Base-by-base conservation (phyloP, 1,140 invertebrate genomes). In the Euura lappo region DNA sequence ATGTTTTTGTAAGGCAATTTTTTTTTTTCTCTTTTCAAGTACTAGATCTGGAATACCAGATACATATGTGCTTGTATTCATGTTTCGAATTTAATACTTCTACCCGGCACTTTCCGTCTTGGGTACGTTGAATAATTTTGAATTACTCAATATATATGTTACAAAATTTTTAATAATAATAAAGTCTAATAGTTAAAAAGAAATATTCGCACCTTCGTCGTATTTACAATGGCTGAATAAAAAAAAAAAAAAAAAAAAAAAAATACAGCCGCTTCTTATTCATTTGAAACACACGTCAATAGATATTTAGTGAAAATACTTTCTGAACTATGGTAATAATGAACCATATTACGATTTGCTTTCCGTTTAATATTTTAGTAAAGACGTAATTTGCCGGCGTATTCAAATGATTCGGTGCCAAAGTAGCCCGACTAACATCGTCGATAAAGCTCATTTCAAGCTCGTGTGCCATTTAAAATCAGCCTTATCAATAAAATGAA, bases 21-120 rank as follows among this genome's bases (percentile, higher is more conserved):
- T 60, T 0, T 60, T 28, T 28, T 28, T 28, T 28, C 28, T 28
- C 28, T 28, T 28, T 28, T 8, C 13, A 60, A 60, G 51, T 60
- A 60, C 51, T 60, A 60, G 3, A 60, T 60, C 51, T n/a, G 51
- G 51, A 60, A 60, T 60, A 60, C 51, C 51, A 60, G 51, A 60
- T 28, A 28, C 28, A 28, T 60, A 60, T 60, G 51, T 60, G 51
- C 51, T 51, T 60, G 51, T 60, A 60, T 60, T 60, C 51, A 60
- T 60, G 10, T 60, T n/a, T n/a, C 13, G 8, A 60, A 60, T 60
- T n/a, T 60, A 60, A 60, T 60, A 60, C 51, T 60, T n/a, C 1
- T 60, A 60, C 13, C 13, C 51, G 13, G 2, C 10, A 60, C 13
- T 60, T 60, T 3, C 51, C 13, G 13, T 60, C 3, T 11, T 6